phyloP scores from a whole-genome alignment of 1,140 invertebrate species.

The Drosophila pallidifrons region DNA sequence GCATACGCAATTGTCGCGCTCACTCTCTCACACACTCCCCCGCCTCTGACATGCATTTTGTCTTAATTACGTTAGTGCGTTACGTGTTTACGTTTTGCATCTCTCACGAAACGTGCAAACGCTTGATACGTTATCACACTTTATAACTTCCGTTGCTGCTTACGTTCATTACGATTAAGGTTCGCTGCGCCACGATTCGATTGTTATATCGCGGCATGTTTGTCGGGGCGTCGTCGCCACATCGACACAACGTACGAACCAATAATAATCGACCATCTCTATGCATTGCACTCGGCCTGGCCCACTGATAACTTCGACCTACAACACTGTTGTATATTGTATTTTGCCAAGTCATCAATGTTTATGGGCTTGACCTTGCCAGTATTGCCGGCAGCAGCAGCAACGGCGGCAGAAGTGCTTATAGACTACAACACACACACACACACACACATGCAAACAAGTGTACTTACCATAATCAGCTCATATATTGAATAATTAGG shows the following conservation, averaged over 20 bases:
- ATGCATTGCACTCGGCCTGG: conserved; percentile 32
- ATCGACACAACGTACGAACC: not conserved
- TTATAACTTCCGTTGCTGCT: conserved; percentile 59
- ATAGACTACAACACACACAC: conserved; percentile 20
- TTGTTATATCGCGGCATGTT: conserved; percentile 28
- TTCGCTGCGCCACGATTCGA: not conserved
- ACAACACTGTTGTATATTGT: conserved; percentile 45
- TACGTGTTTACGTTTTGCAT: conserved; percentile 50
- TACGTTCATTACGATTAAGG: conserved; percentile 1
- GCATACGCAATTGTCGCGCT: not conserved
- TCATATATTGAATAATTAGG: conserved; percentile 62
- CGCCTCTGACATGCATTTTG: conserved; percentile 24
- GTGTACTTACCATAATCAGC: conserved; percentile 53
- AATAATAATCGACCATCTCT: not conserved
- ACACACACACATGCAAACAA: conserved; percentile 1
- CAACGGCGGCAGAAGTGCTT: conserved; percentile 38
- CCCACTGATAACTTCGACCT: conserved; percentile 46
- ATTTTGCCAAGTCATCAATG: conserved; percentile 79
- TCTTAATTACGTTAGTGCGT: conserved; percentile 41
- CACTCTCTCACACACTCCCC: not conserved
- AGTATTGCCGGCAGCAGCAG: conserved; percentile 28
- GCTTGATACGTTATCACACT: conserved; percentile 54
- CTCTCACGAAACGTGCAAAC: conserved; percentile 54
- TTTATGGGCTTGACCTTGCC: conserved; percentile 79
- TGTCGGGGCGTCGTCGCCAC: conserved; percentile 34